phyloP scores from a whole-genome alignment of 2,113 vertebrate genomes.

The Coturnix japonica region DNA sequence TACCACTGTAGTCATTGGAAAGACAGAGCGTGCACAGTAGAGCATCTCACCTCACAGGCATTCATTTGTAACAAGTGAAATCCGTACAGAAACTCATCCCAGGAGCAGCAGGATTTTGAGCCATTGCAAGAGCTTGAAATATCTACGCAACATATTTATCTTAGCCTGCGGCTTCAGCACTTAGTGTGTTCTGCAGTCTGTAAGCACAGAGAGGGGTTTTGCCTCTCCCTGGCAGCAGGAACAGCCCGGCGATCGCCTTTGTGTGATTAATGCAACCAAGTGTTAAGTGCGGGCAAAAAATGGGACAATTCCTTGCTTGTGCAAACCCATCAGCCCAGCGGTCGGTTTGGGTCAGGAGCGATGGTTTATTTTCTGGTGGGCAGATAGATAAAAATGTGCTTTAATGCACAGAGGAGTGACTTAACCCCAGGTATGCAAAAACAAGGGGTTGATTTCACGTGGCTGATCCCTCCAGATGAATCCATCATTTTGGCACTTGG shows the following conservation, averaged over 20 bases:
- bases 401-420: not conserved
- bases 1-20: not conserved
- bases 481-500: constrained; percentile 30
- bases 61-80: not conserved
- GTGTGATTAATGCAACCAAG: not conserved
- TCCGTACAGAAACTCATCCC: not conserved
- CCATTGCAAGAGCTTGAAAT: not conserved
- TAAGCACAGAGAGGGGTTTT: not conserved
- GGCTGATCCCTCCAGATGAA: not conserved
- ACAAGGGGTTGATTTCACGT: not conserved
- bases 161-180: not conserved
- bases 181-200: not conserved
- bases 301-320: not conserved
- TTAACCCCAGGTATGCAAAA: not conserved
- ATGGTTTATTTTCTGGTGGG: not conserved
- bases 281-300: not conserved
- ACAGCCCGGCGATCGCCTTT: not conserved
- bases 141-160: not conserved
- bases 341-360: not conserved
- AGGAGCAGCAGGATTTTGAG: not conserved
- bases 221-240: not conserved
- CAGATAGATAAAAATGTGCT: not conserved
- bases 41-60: not conserved
- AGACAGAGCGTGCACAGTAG: not conserved
- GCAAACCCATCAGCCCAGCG: not conserved